Base-by-base conservation (phyloP, 2,888 invertebrate species). In the Neuroscelio doddi region DNA sequence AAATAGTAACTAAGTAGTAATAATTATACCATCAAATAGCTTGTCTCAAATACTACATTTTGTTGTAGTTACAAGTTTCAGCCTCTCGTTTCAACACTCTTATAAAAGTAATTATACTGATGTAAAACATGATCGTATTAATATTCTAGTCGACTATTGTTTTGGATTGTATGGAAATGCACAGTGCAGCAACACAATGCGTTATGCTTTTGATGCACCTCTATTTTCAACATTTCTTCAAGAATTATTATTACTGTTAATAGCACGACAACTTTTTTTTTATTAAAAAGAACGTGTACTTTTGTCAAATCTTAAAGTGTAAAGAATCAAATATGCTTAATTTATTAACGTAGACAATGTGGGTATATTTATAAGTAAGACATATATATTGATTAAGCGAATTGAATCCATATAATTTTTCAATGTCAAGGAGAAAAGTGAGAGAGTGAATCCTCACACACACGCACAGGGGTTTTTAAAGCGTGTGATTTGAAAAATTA, bases 121-220 rank as follows among this genome's bases (percentile, higher is more conserved):
- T 39, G 39, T 39, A 39, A 39, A 39, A 39, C 39, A 17, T 17
- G 39, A 39, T 39, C 39, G 39, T 17, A 21, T 17, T 16, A 9
- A 39, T 39, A 39, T 39, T 39, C 39, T 39, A 16, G 14, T 39
- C 8, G 9, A 39, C 39, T 21, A 39, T 39, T 39, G 21, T 39
- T 16, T 39, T 21, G 39, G 39, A 39, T 39, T 39, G 21, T 5
- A 39, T 39, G 17, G 39, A 39, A 39, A 39, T 16, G 21, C 16
- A 16, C 39, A 17, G 39, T 39, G 16, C 39, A 39, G 16, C n/a
- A 17, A 17, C 10, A 21, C 39, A 16, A 39, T 39, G 39, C 7
- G n/a, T 39, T 17, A 39, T 17, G 10, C n/a, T n/a, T 17, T 39
- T n/a, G 17, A 34, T 14, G 5, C 15, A n/a, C 15, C 12, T 34